Conservation (phyloP, 2,888 invertebrate genomes). For the Dolichopus griseipennis region DNA sequence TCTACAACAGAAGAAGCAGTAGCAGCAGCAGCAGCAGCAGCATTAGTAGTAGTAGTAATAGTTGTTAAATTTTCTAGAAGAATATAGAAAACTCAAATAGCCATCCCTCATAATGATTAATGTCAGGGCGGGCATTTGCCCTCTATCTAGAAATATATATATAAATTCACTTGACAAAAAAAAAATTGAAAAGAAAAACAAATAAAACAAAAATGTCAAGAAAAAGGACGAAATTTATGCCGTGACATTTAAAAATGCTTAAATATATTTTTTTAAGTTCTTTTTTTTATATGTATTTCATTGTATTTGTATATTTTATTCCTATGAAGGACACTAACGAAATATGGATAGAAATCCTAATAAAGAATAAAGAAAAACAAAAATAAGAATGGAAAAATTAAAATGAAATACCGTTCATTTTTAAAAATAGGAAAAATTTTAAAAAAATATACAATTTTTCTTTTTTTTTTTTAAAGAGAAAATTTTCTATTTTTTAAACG, state of each 20-base stretch:
- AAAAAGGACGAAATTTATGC: background rate
- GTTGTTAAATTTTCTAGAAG: background rate
- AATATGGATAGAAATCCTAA: no score
- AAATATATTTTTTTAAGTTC: background rate
- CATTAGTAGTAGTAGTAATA: background rate
- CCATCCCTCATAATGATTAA: slow-evolving; percentile 3
- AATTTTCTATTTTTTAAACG: no score
- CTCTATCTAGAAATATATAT: background rate
- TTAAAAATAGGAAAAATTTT: no score
- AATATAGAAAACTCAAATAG: background rate
- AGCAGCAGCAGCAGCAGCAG: background rate
- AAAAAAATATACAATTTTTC: no score
- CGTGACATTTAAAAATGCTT: slow-evolving; percentile 1
- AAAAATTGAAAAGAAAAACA: background rate
- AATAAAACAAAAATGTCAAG: background rate
- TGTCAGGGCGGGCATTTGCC: background rate
- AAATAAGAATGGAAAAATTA: no score
- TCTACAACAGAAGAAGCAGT: background rate
- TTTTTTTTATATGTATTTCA: background rate
- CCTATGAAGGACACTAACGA: no score
- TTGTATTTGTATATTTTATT: no score
- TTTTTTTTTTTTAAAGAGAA: no score
- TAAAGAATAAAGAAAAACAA: no score
- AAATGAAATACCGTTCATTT: no score
- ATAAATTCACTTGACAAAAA: background rate